Conservation (phyloP, 2,888 invertebrate genomes). For the Lithosia quadra region DNA sequence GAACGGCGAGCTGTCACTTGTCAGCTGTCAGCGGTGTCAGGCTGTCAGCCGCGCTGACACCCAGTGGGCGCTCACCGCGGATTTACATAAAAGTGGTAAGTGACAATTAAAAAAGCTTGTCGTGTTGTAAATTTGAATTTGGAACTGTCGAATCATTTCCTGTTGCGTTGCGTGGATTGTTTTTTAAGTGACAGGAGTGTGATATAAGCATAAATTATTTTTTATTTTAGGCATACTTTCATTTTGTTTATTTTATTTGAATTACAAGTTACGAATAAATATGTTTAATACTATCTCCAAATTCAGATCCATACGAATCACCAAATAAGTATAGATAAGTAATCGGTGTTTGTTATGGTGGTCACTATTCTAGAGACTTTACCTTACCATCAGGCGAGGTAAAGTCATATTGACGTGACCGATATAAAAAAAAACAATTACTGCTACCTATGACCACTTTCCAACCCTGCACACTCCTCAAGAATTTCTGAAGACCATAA, state of each 20-base stretch:
- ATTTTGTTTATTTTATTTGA: neutral
- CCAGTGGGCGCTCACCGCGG: slow-evolving; percentile 68
- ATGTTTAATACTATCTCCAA: too few relatives aligned
- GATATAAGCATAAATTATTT: slow-evolving; percentile 5
- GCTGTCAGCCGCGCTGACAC: slow-evolving; percentile 67
- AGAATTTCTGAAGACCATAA: too few relatives aligned
- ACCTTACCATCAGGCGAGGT: too few relatives aligned
- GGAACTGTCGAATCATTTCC: slow-evolving; percentile 53
- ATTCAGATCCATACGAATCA: too few relatives aligned
- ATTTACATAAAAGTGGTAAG: slow-evolving; percentile 81
- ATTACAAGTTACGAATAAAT: neutral
- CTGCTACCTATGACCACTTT: neutral
- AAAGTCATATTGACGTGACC: too few relatives aligned
- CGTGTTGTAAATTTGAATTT: slow-evolving; percentile 56
- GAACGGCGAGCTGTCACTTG: slow-evolving; percentile 75
- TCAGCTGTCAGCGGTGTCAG: slow-evolving; percentile 75
- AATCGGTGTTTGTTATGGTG: too few relatives aligned
- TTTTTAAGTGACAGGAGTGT: slow-evolving; percentile 10
- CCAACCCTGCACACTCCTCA: neutral
- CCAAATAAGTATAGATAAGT: too few relatives aligned
- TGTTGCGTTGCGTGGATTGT: slow-evolving; percentile 28
- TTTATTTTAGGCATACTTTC: neutral
- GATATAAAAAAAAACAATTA: neutral
- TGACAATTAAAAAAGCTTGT: slow-evolving; percentile 75
- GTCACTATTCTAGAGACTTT: too few relatives aligned